These are phyloP conservation scores for human DNA, from an alignment of 2,113 vertebrate genomes.

Conservation along the genomic window DNA sequence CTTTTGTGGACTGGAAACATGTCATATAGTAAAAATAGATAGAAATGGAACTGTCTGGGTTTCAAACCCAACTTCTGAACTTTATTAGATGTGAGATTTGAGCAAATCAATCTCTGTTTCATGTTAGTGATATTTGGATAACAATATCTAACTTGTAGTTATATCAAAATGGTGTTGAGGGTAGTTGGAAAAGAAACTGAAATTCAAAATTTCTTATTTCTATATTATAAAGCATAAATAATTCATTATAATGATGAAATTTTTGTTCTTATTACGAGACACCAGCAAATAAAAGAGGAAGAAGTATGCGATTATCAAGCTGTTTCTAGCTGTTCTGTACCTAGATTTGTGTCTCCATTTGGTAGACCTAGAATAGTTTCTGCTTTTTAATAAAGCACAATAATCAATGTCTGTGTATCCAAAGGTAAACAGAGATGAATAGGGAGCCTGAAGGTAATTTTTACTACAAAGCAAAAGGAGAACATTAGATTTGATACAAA, in stretches of 20 bases:
- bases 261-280: background rate
- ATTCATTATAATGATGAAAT: background rate
- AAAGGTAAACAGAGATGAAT: background rate
- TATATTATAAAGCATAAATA: background rate
- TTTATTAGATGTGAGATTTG: background rate
- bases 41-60: background rate
- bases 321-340: background rate
- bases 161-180: background rate
- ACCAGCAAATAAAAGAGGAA: background rate
- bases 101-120: background rate
- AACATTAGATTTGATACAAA: background rate
- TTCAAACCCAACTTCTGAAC: background rate
- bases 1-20: background rate
- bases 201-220: background rate
- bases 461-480: background rate
- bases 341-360: background rate
- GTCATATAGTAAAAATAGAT: background rate
- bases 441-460: background rate
- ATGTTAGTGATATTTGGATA: background rate
- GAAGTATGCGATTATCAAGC: background rate
- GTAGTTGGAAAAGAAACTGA: background rate
- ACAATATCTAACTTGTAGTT: background rate
- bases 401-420: background rate
- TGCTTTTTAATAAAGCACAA: background rate
- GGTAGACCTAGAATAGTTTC: background rate